A percentile compares a stretch with the other conserved stretches of the same genome.
Evolutionary conservation across 2,888 invertebrate species (phyloP).

Genomic region (Stictocephala bisonia): DNA sequence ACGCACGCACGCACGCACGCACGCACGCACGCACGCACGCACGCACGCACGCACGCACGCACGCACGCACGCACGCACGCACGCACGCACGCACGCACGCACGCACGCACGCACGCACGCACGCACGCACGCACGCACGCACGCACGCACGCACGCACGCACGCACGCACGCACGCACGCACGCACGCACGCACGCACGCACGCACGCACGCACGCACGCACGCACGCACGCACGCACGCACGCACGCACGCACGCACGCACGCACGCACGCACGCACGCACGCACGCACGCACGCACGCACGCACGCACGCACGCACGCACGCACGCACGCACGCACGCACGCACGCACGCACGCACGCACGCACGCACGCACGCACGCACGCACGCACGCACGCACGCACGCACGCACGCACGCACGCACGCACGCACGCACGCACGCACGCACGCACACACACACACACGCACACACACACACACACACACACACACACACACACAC

Average conservation of each 20-base stretch:
- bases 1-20: background rate
- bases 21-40: background rate
- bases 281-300: background rate
- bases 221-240: background rate
- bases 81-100: background rate
- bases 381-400: background rate
- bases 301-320: background rate
- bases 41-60: background rate
- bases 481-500: constrained; percentile 35
- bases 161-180: background rate
- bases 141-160: background rate
- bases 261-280: background rate
- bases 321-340: background rate
- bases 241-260: background rate
- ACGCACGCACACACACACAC: constrained; percentile 8
- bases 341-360: background rate
- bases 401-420: background rate
- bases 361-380: background rate
- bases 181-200: background rate
- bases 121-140: background rate
- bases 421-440: background rate
- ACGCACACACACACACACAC: constrained; percentile 35
- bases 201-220: background rate
- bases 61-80: background rate
- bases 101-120: background rate